Base-by-base conservation (phyloP, 2,888 invertebrate genomes). In the Dicyrtomina minuta region DNA sequence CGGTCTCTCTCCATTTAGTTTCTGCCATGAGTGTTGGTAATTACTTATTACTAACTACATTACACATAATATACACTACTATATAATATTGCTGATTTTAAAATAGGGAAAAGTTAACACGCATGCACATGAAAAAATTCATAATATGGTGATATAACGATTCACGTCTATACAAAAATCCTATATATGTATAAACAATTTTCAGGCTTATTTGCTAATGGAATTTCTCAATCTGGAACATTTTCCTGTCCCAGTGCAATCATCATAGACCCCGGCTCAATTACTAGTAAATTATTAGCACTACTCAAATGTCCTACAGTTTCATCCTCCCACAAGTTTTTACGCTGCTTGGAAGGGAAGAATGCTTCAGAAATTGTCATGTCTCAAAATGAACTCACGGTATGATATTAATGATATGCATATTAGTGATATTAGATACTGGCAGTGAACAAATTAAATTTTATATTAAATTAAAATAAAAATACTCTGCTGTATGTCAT, bases 1-100 rank as follows among this genome's bases (percentile, higher is more conserved):
- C 73, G 51, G 70, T 70, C 1, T 69, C 68, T 0, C 68, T 73
- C n/a, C 61, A 73, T n/a, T 68, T 73, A 58, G 6, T 74, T 1
- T 68, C 68, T 4, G 70, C 73, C 0, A 58, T 72, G 55, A 70
- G 71, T 12, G 58, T 71, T 39, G 74, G 74, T 71, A 51, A 17
- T 33, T 6, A 26, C n/a, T n/a, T n/a, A n/a, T 55, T 10, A 10
- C 10, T n/a, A n/a, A n/a, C n/a, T n/a, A n/a, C n/a, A n/a, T n/a
- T n/a, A n/a, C n/a, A n/a, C n/a, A n/a, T n/a, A n/a, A n/a, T n/a
- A n/a, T n/a, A n/a, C n/a, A n/a, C n/a, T n/a, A n/a, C n/a, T n/a
- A n/a, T n/a, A n/a, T n/a, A n/a, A n/a, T n/a, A n/a, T n/a, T n/a
- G n/a, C n/a, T n/a, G n/a, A n/a, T n/a, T n/a, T n/a, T n/a, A n/a